A percentile compares a stretch with the other conserved stretches of the same genome.
These are phyloP conservation scores for Tholera decimalis DNA, from an alignment of 2,888 invertebrate species.

Conservation along the genomic window DNA sequence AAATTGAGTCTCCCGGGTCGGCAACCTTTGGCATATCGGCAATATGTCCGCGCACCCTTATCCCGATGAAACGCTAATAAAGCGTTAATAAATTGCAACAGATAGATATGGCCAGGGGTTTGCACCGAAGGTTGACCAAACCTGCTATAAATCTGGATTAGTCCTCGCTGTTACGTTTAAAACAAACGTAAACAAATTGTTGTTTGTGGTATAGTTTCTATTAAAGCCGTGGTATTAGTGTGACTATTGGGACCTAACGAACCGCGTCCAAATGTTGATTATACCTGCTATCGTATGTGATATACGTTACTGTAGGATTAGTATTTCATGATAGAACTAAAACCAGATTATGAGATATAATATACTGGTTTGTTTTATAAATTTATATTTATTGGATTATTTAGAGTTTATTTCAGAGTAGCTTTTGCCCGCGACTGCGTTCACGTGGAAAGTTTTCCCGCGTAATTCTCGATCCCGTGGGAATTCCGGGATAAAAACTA, in stretches of 20 bases:
- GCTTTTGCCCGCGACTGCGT: too few relatives aligned
- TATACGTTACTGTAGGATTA: conserved; percentile 34
- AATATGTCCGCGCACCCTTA: conserved; percentile 50
- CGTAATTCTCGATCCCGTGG: too few relatives aligned
- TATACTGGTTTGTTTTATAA: conserved; percentile 9
- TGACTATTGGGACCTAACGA: conserved; percentile 30
- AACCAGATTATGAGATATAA: conserved; percentile 10
- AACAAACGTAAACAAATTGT: conserved; percentile 61
- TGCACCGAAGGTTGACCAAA: conserved; percentile 55
- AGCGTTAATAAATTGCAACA: conserved; percentile 64
- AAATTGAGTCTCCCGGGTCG: conserved; percentile 22
- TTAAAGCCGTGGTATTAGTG: conserved; percentile 42
- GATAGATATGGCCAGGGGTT: conserved; percentile 46
- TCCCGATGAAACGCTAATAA: conserved; percentile 59
- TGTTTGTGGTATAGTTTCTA: conserved; percentile 58
- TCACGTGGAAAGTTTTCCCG: too few relatives aligned
- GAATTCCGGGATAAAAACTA: too few relatives aligned
- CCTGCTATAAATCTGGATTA: conserved; percentile 67
- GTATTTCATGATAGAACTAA: conserved; percentile 28
- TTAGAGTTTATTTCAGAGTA: background rate
- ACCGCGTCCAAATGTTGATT: conserved; percentile 22
- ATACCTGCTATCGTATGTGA: conserved; percentile 29
- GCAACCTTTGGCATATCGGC: conserved; percentile 46
- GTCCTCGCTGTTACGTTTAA: conserved; percentile 60
- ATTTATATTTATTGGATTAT: conserved; percentile 3